phyloP scores from a whole-genome alignment of 2,888 invertebrate species.

The Pandemis corylana region DNA sequence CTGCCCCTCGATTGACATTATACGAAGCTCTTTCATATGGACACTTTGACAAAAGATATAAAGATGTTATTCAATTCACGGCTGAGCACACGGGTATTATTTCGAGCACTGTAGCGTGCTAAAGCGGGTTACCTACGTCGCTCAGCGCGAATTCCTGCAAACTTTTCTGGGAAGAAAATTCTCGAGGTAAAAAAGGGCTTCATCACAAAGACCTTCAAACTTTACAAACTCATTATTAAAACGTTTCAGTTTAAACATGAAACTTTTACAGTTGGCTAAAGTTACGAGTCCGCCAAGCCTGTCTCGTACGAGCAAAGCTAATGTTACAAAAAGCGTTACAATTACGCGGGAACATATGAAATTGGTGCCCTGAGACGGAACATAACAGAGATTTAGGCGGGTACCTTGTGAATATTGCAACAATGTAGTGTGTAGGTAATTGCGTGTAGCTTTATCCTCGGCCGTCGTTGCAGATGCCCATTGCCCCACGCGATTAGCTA shows the following conservation, averaged over 20 bases:
- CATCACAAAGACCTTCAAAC: constrained; percentile 6
- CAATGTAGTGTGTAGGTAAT: constrained; percentile 19
- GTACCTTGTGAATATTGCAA: constrained; percentile 33
- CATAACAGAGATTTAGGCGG: constrained; percentile 32
- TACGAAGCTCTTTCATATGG: constrained; percentile 28
- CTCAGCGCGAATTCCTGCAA: not conserved
- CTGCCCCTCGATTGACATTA: constrained; percentile 30
- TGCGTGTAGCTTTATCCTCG: constrained; percentile 27
- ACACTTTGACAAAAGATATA: constrained; percentile 16
- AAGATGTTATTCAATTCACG: constrained; percentile 15
- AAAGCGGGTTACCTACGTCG: not conserved
- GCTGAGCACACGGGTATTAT: not conserved
- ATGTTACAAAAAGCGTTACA: constrained; percentile 30
- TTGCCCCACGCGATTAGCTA: constrained; percentile 46
- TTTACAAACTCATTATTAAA: constrained; percentile 27
- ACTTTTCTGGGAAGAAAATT: not conserved
- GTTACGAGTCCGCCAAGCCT: constrained; percentile 10
- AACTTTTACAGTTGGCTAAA: constrained; percentile 20
- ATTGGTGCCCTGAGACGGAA: constrained; percentile 21
- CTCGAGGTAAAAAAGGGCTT: not conserved
- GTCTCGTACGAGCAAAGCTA: constrained; percentile 13
- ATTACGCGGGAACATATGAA: constrained; percentile 15
- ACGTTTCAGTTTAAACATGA: constrained; percentile 12
- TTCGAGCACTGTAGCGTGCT: not conserved
- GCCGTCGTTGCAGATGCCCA: constrained; percentile 35